Evolutionary conservation across 2,797 vertebrate genomes (phyloP).

Genomic region (Odontamblyopus lacepedii): DNA sequence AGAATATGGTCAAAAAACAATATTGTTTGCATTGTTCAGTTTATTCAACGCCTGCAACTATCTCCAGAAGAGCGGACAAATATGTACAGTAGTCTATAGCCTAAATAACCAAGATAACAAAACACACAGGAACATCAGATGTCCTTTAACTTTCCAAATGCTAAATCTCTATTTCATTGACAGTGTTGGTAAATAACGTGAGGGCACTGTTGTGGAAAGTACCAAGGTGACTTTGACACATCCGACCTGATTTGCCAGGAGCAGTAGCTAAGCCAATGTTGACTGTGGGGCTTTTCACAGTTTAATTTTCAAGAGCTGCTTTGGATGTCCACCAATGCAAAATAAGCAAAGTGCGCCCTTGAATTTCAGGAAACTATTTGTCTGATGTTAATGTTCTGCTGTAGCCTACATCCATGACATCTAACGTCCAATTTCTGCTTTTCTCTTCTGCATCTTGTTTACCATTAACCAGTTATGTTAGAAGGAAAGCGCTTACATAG

Average conservation of each 20-base stretch:
- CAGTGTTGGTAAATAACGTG: constrained; percentile 58
- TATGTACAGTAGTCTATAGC: not conserved
- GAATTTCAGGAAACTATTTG: constrained; percentile 38
- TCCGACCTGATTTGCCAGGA: constrained; percentile 60
- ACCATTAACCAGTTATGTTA: too few species aligned
- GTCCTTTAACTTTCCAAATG: constrained; percentile 59
- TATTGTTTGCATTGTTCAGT: constrained; percentile 31
- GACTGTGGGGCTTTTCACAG: constrained; percentile 74
- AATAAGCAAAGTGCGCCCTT: constrained; percentile 47
- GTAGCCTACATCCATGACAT: not conserved
- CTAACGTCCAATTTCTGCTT: not conserved
- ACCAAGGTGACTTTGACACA: constrained; percentile 79
- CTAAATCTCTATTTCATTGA: constrained; percentile 67
- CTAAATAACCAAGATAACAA: not conserved
- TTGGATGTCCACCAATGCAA: constrained; percentile 63
- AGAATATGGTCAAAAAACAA: too few species aligned
- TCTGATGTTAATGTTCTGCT: not conserved
- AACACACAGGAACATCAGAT: constrained; percentile 11
- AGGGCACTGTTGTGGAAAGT: constrained; percentile 58
- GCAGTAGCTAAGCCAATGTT: constrained; percentile 73
- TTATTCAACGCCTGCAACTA: constrained; percentile 31
- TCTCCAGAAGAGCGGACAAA: constrained; percentile 25
- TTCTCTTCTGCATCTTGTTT: not conserved
- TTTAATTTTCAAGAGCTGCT: constrained; percentile 64
- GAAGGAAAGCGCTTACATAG: too few species aligned